Percentiles rank a stretch among this genome's conserved stretches.
These are phyloP conservation scores for Rhabdomys pumilio DNA, from an alignment of 2,797 vertebrate species.

Conservation along the genomic window DNA sequence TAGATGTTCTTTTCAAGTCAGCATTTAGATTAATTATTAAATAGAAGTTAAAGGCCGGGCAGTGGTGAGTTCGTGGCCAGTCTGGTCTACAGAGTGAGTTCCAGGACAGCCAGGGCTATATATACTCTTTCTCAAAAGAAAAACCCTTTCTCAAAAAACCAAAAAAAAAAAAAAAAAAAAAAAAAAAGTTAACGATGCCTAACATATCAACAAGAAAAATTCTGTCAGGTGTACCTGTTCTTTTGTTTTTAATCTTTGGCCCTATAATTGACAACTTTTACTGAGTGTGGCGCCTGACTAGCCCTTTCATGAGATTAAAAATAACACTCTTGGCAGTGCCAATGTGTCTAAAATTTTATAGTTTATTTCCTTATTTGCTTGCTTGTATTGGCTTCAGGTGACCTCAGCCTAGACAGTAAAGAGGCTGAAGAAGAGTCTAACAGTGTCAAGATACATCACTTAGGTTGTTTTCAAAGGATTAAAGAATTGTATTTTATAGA, in stretches of 20 bases:
- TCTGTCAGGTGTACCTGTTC: background rate
- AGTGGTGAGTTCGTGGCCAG: too few relatives aligned
- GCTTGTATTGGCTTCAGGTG: background rate
- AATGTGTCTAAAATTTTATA: background rate
- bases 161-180: too few relatives aligned
- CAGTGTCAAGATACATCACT: background rate
- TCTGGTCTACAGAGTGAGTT: too few relatives aligned
- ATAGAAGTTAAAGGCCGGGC: background rate
- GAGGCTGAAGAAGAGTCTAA: conserved; percentile 13
- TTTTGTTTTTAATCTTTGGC: background rate
- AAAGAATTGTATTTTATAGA: background rate
- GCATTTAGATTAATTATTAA: background rate
- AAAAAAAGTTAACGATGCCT: background rate
- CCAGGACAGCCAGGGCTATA: too few relatives aligned
- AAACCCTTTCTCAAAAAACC: too few relatives aligned
- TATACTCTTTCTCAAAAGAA: too few relatives aligned
- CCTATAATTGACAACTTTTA: conserved; percentile 8
- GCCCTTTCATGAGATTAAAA: background rate
- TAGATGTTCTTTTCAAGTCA: background rate
- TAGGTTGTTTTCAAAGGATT: background rate
- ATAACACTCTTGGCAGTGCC: background rate
- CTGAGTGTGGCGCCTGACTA: background rate
- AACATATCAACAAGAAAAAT: background rate
- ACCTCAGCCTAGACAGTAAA: conserved; percentile 7
- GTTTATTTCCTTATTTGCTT: conserved; percentile 23